phyloP scores from a whole-genome alignment of 2,888 invertebrate species.

The Eudasyphora cyanicolor region DNA sequence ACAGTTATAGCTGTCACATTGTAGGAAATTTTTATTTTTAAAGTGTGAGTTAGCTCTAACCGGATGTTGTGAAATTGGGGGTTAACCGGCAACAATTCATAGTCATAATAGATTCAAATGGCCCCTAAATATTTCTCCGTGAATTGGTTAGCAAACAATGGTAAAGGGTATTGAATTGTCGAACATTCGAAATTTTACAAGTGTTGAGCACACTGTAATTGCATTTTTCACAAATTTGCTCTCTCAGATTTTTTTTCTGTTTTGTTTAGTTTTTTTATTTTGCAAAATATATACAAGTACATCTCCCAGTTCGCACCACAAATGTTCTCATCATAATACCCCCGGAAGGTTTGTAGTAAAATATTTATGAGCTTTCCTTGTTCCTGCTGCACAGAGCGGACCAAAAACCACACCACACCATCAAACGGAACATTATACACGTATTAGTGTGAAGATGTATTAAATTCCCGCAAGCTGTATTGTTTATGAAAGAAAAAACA shows the following conservation, averaged over 20 bases:
- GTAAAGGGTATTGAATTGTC: too few relatives aligned
- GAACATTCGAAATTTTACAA: background rate
- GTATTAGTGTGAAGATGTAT: background rate
- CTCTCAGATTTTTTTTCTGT: background rate
- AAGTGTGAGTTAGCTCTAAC: too few relatives aligned
- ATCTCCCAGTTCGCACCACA: background rate
- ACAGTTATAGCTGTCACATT: too few relatives aligned
- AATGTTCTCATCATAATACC: background rate
- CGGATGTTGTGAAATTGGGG: too few relatives aligned
- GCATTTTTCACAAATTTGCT: background rate
- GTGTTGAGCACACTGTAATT: background rate
- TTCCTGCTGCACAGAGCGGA: background rate
- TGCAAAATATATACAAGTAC: background rate
- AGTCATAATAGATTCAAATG: too few relatives aligned
- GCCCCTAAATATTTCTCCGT: too few relatives aligned
- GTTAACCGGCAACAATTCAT: too few relatives aligned
- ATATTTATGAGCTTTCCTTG: slow-evolving; percentile 3
- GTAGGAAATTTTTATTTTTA: too few relatives aligned
- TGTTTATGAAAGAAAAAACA: too few relatives aligned
- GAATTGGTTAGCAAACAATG: too few relatives aligned
- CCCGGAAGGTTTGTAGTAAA: background rate
- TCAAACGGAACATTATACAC: background rate
- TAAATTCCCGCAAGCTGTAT: background rate
- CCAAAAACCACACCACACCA: background rate
- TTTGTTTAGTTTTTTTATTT: background rate